Evolutionary conservation across 2,113 vertebrate genomes (phyloP).

Genomic region (Paramormyrops kingsleyae): DNA sequence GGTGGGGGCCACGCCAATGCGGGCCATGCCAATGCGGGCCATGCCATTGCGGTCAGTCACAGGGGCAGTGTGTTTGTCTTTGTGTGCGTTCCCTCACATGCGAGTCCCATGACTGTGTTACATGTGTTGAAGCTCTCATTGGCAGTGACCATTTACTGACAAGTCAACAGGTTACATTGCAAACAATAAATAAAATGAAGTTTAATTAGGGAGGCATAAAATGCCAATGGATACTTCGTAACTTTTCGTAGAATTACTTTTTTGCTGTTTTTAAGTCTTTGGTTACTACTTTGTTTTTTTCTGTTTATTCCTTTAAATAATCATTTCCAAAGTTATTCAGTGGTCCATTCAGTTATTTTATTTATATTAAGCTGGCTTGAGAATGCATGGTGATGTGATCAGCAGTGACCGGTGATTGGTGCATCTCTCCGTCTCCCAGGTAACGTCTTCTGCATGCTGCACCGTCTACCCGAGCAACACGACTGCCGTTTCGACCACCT

Average conservation of each 20-base stretch:
- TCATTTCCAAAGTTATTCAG: neutral
- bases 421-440: conserved; percentile 52
- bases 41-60: neutral
- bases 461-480: conserved; percentile 94
- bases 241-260: neutral
- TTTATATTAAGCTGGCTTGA: neutral
- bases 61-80: neutral
- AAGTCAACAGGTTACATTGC: neutral
- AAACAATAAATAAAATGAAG: neutral
- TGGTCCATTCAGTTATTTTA: neutral
- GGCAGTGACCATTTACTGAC: neutral
- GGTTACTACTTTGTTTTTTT: neutral
- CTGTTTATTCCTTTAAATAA: neutral
- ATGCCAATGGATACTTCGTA: neutral
- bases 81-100: neutral
- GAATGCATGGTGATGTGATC: neutral
- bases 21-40: no score
- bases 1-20: no score
- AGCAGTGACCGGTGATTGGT: neutral
- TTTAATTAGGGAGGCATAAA: neutral
- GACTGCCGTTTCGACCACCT: conserved; percentile 96
- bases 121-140: neutral
- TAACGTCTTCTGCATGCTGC: conserved; percentile 96
- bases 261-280: neutral
- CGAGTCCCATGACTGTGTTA: neutral